These are phyloP conservation scores for Polyploca ridens DNA, from an alignment of 2,888 invertebrate species.

Conservation along the genomic window DNA sequence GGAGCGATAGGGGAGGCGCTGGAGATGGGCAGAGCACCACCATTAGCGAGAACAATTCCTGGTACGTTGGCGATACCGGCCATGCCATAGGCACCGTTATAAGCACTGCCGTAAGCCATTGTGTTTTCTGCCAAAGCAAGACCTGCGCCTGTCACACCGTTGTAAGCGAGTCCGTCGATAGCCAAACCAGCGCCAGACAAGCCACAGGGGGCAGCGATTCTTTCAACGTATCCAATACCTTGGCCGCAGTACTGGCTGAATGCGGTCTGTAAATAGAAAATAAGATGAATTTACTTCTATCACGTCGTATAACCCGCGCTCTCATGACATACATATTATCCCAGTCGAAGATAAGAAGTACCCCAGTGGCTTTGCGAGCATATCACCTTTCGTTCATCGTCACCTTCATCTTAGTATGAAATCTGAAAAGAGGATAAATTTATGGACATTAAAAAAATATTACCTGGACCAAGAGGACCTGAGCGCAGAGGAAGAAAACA, in stretches of 20 bases:
- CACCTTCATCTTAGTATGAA: no score
- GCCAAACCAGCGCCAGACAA: not conserved
- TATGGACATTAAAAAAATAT: constrained; percentile 6
- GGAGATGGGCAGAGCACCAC: constrained; percentile 33
- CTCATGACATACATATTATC: not conserved
- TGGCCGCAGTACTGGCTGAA: constrained; percentile 9
- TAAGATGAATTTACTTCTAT: not conserved
- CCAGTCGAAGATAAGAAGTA: no score
- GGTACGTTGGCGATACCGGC: not conserved
- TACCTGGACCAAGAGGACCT: constrained; percentile 32
- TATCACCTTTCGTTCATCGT: no score
- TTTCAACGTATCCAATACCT: not conserved
- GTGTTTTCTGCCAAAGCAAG: not conserved
- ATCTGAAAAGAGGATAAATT: not conserved
- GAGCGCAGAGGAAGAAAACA: constrained; percentile 24
- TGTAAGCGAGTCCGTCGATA: constrained; percentile 6
- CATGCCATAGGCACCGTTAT: not conserved
- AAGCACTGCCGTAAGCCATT: not conserved
- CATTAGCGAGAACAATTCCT: constrained; percentile 19
- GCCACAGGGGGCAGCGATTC: constrained; percentile 7
- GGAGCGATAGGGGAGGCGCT: constrained; percentile 49
- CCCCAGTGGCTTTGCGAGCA: no score
- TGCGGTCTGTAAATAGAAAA: constrained; percentile 8
- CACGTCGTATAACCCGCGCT: no score
- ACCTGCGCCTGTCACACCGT: not conserved